Conservation (phyloP, 2,888 invertebrate genomes). For the Coelopa pilipes region DNA sequence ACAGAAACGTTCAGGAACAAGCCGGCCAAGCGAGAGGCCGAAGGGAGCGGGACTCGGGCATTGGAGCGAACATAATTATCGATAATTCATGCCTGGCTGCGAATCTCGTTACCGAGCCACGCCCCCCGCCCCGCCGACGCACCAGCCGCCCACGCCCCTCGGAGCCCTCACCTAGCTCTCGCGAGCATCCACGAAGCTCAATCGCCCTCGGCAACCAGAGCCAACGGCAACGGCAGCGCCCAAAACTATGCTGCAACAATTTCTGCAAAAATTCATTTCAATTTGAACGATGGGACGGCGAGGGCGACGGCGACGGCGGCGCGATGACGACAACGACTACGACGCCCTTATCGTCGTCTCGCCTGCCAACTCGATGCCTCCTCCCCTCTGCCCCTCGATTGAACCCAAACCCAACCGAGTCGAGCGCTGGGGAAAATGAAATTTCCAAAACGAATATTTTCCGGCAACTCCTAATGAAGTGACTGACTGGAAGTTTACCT, state of each 20-base stretch:
- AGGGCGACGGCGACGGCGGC: not conserved
- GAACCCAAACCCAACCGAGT: not conserved
- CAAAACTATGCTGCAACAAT: constrained; percentile 14
- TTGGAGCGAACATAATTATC: no score
- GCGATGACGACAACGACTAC: not conserved
- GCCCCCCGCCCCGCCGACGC: no score
- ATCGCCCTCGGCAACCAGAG: no score
- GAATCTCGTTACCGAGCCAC: no score
- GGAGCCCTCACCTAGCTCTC: no score
- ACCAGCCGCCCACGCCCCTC: no score
- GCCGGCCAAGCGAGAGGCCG: no score
- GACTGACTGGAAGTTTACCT: not conserved
- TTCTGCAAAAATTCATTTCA: not conserved
- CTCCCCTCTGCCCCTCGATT: not conserved
- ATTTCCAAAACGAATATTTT: constrained; percentile 3
- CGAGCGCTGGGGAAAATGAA: not conserved
- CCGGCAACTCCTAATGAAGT: not conserved
- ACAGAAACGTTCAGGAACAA: no score
- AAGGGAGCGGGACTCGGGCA: no score
- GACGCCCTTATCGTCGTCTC: not conserved
- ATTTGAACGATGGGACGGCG: constrained; percentile 2
- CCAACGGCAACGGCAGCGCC: no score
- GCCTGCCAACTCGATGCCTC: not conserved
- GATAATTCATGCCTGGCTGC: no score
- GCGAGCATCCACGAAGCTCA: no score